A percentile compares a stretch with the other conserved stretches of the same genome.
Evolutionary conservation across 1,140 invertebrate species (phyloP).

Genomic region (Euborellia annulipes): DNA sequence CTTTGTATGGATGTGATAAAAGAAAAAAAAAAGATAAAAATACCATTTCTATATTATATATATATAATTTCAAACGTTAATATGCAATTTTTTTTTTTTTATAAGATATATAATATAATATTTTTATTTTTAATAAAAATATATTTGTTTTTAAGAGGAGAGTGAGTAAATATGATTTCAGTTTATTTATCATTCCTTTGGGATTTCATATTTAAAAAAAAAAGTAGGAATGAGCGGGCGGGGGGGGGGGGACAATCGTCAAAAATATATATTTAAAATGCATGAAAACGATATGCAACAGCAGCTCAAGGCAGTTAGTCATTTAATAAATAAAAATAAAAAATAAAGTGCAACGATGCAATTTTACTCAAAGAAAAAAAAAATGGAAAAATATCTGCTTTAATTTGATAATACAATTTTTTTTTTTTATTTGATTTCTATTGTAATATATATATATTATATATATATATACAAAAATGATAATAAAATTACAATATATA

Average conservation of each 20-base stretch:
- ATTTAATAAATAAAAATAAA: too few species aligned
- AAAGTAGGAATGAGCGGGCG: neutral
- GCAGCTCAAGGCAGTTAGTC: neutral
- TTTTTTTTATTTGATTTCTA: constrained; percentile 15
- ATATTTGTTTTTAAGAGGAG: neutral
- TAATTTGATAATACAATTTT: constrained; percentile 15
- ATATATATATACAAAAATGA: constrained; percentile 19
- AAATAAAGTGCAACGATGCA: neutral
- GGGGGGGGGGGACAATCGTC: neutral
- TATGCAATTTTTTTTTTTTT: constrained; percentile 1
- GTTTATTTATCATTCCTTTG: neutral
- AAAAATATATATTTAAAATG: constrained; percentile 1
- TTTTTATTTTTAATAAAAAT: neutral
- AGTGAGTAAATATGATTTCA: too few species aligned
- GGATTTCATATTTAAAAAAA: neutral
- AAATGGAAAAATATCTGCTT: constrained; percentile 11
- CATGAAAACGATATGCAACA: neutral
- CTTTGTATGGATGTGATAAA: too few species aligned
- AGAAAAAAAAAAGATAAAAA: too few species aligned
- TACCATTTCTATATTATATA: too few species aligned
- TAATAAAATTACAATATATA: constrained; percentile 21
- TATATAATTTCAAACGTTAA: neutral
- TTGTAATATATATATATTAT: constrained; percentile 2
- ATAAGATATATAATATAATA: too few species aligned
- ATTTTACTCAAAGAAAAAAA: constrained; percentile 1